Evolutionary conservation across 2,888 invertebrate species (phyloP).

Genomic region (Cosmia trapezina): DNA sequence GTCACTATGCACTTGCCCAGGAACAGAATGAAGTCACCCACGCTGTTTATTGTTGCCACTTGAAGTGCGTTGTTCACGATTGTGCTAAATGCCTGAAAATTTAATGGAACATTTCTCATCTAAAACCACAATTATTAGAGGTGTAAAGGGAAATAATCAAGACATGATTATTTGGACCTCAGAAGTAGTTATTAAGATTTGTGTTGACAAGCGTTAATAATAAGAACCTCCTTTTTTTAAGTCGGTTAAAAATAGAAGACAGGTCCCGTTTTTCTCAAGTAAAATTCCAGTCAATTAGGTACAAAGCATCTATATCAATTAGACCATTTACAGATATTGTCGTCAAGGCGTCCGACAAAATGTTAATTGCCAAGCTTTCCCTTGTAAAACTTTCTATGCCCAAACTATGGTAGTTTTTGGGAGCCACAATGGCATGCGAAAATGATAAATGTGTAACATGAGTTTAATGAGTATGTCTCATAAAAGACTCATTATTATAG

Average conservation of each 20-base stretch:
- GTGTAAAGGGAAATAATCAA: too few relatives aligned
- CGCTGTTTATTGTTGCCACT: slow-evolving; percentile 97
- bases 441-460: neutral
- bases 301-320: neutral
- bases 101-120: neutral
- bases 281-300: neutral
- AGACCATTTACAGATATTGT: neutral
- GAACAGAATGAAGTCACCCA: slow-evolving; percentile 98
- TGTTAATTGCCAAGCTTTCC: neutral
- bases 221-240: neutral
- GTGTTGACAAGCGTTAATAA: neutral
- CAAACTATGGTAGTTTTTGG: neutral
- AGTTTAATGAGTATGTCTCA: neutral
- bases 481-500: neutral
- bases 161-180: neutral
- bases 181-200: neutral
- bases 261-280: neutral
- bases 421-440: neutral
- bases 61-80: slow-evolving; percentile 95
- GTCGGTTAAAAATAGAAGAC: too few relatives aligned
- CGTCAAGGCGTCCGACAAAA: neutral
- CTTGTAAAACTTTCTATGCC: neutral
- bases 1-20: slow-evolving; percentile 95
- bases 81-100: slow-evolving; percentile 95
- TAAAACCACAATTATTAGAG: neutral